Conservation (phyloP, 2,113 vertebrate genomes). For the Pomatostomus ruficeps region DNA sequence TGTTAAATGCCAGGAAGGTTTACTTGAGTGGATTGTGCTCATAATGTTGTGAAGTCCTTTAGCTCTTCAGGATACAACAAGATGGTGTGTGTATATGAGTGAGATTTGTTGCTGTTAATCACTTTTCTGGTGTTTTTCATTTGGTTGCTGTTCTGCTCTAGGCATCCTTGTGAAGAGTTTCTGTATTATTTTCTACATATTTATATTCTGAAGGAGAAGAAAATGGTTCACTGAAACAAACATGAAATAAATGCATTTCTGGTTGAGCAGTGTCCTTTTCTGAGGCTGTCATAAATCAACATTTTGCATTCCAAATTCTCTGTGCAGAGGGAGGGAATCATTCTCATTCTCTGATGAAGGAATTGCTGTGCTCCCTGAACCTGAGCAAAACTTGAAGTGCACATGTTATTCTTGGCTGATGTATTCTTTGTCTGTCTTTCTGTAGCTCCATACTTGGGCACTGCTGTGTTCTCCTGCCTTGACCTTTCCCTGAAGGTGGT, state of each 20-base stretch:
- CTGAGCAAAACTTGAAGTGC: neutral
- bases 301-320: neutral
- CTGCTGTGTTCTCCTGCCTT: neutral
- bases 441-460: neutral
- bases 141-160: neutral
- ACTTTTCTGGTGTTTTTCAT: neutral
- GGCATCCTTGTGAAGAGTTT: neutral
- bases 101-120: neutral
- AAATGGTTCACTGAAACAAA: neutral
- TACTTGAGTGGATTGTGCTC: neutral
- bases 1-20: neutral
- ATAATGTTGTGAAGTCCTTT: neutral
- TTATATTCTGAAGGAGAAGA: neutral
- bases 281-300: neutral
- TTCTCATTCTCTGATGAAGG: no score
- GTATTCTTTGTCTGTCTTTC: neutral
- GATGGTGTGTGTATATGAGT: neutral
- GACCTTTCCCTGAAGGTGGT: constrained; percentile 48
- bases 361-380: neutral
- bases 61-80: neutral
- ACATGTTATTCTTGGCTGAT: neutral
- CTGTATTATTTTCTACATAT: neutral
- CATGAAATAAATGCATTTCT: neutral
- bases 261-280: neutral
- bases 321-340: no score